These are phyloP conservation scores for Shargacucullia verbasci DNA, from an alignment of 2,888 invertebrate genomes.

Conservation along the genomic window DNA sequence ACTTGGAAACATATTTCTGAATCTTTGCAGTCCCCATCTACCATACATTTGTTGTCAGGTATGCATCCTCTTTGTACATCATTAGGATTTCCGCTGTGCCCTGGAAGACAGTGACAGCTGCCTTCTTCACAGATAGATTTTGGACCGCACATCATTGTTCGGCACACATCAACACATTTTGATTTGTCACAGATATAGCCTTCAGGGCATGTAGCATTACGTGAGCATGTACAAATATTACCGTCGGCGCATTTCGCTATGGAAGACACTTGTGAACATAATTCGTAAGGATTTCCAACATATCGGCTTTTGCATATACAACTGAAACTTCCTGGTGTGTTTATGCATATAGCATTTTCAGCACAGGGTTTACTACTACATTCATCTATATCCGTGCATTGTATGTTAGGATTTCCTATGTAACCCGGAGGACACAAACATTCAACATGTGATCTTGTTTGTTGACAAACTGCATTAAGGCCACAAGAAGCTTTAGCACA, in stretches of 20 bases:
- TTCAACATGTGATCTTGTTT: conserved; percentile 92
- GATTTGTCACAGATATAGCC: conserved; percentile 93
- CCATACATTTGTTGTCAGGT: conserved; percentile 93
- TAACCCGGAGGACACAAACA: conserved; percentile 95
- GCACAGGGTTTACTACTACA: conserved; percentile 94
- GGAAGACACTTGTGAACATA: conserved; percentile 92
- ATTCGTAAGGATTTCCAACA: conserved; percentile 96
- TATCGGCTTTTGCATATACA: conserved; percentile 96
- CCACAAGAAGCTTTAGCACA: conserved; percentile 94
- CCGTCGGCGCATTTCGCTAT: conserved; percentile 92
- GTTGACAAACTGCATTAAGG: conserved; percentile 93
- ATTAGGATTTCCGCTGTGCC: conserved; percentile 93
- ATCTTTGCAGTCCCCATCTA: conserved; percentile 94
- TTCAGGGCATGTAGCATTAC: conserved; percentile 92
- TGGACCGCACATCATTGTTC: conserved; percentile 93
- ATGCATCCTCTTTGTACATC: conserved; percentile 92
- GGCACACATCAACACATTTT: conserved; percentile 93
- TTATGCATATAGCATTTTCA: conserved; percentile 96
- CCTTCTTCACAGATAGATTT: conserved; percentile 94
- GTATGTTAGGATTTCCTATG: conserved; percentile 95
- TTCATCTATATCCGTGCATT: conserved; percentile 95
- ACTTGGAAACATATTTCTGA: conserved; percentile 96
- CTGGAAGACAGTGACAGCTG: conserved; percentile 94
- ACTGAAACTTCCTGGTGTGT: conserved; percentile 96
- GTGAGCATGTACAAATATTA: conserved; percentile 91